phyloP scores from a whole-genome alignment of 2,113 vertebrate species.

The Aleadryas rufinucha region DNA sequence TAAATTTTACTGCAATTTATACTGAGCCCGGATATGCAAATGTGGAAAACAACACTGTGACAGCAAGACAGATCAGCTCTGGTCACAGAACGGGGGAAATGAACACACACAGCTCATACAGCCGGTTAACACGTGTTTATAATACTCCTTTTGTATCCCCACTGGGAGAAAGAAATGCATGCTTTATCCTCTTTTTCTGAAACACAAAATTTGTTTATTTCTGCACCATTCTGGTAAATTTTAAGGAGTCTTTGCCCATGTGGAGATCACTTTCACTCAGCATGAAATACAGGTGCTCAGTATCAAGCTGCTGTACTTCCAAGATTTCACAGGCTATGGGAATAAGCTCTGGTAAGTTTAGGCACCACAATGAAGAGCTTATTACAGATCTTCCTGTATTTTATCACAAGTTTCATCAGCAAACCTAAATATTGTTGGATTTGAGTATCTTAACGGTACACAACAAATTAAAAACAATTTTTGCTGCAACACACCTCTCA shows the following conservation, averaged over 20 bases:
- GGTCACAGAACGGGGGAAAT: not conserved
- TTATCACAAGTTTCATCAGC: not conserved
- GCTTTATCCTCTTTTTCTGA: not conserved
- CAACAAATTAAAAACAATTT: not conserved
- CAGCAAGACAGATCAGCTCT: not conserved
- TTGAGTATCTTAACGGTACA: not conserved
- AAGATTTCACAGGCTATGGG: not conserved
- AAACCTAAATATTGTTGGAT: not conserved
- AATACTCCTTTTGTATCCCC: not conserved
- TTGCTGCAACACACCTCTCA: not conserved
- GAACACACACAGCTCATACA: not conserved
- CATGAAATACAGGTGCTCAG: not conserved
- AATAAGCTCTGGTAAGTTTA: not conserved
- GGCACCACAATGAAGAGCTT: not conserved
- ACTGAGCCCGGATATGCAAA: not conserved
- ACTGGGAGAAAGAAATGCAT: not conserved
- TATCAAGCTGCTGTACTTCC: not conserved
- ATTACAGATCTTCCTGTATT: not conserved
- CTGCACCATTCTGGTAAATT: not conserved
- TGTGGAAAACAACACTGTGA: not conserved
- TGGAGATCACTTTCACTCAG: not conserved
- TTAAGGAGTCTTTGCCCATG: not conserved
- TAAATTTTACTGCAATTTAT: not conserved
- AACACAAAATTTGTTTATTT: not conserved
- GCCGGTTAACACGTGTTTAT: not conserved